These are phyloP conservation scores for Epinephelus coioides DNA, from an alignment of 2,797 vertebrate species.

Conservation along the genomic window DNA sequence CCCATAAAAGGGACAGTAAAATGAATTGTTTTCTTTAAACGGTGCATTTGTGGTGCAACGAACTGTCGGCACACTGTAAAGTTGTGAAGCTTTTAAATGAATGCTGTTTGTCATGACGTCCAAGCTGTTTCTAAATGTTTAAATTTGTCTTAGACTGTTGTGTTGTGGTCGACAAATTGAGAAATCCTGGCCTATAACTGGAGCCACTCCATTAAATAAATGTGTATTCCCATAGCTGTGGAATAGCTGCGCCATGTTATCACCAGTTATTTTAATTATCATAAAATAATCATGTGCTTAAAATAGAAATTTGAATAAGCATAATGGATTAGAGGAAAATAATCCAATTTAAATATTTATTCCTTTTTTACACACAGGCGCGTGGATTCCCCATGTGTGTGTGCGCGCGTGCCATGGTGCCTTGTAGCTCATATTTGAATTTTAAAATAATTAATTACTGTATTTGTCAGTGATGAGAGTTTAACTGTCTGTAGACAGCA, in stretches of 20 bases:
- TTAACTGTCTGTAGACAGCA: not conserved
- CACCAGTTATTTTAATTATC: not conserved
- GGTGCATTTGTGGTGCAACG: not conserved
- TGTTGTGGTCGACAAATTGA: not conserved
- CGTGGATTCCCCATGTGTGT: not conserved
- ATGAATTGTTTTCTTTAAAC: slow-evolving; percentile 26
- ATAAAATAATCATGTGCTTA: not conserved
- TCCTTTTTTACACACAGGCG: not conserved
- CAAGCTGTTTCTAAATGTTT: not conserved
- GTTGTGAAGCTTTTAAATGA: not conserved
- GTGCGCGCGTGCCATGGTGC: not conserved
- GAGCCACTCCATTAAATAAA: not conserved
- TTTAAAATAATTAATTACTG: not conserved
- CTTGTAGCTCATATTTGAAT: not conserved
- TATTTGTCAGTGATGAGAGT: not conserved
- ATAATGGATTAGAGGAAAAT: not conserved
- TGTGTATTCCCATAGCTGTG: not conserved
- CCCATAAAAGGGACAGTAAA: slow-evolving; percentile 39
- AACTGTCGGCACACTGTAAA: not conserved
- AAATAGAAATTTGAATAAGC: not conserved
- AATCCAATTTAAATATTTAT: not conserved
- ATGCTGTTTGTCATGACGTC: not conserved
- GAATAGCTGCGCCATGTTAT: not conserved
- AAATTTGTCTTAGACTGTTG: not conserved
- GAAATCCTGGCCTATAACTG: not conserved